Conservation (phyloP, 2,888 invertebrate genomes). For the Andrena flavipes region DNA sequence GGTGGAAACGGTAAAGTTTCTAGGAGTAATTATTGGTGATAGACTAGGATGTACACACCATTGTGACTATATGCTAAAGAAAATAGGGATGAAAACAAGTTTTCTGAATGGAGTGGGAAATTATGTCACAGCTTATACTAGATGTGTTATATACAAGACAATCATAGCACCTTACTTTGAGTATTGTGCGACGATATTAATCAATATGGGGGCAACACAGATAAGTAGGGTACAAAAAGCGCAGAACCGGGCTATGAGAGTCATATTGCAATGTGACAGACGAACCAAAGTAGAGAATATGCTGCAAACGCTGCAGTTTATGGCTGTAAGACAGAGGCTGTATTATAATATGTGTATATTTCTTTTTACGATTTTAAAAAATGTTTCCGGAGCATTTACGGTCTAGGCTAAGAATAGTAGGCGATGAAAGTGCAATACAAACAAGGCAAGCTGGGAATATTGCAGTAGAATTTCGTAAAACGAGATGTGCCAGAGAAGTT, state of each 20-base stretch:
- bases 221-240: neutral
- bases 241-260: neutral
- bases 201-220: neutral
- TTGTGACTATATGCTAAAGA: neutral
- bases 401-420: neutral
- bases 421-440: neutral
- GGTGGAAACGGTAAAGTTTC: neutral
- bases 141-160: neutral
- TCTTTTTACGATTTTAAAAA: neutral
- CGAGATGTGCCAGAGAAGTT: neutral
- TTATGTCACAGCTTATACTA: neutral
- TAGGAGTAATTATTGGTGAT: neutral
- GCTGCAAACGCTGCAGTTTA: neutral
- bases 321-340: neutral
- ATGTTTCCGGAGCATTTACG: neutral
- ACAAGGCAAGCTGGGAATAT: neutral
- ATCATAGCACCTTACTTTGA: neutral
- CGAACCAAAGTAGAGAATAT: neutral
- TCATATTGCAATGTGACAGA: neutral
- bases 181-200: neutral
- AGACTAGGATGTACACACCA: neutral
- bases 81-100: neutral
- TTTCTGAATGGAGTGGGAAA: neutral
- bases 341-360: neutral
- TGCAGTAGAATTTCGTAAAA: neutral